Evolutionary conservation across 2,888 invertebrate species (phyloP).

Genomic region (Argyresthia albistria): DNA sequence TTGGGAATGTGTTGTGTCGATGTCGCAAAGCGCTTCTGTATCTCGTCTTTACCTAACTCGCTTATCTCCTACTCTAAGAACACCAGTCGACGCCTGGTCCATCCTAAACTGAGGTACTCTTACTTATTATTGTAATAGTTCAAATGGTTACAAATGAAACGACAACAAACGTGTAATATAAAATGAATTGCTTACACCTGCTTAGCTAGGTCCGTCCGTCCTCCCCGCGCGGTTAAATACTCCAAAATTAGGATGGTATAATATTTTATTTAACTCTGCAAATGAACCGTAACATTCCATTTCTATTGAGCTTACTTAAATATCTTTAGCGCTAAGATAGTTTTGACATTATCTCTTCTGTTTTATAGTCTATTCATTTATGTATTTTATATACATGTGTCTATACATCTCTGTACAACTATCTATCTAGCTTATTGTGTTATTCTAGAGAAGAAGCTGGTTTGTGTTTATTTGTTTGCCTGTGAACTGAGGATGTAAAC

Average conservation of each 20-base stretch:
- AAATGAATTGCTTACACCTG: constrained; percentile 69
- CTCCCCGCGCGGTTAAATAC: constrained; percentile 43
- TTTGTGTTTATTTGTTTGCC: constrained; percentile 21
- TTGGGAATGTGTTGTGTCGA: constrained; percentile 57
- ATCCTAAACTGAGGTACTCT: constrained; percentile 69
- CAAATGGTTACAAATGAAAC: constrained; percentile 69
- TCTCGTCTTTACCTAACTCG: constrained; percentile 54
- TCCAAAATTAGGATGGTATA: constrained; percentile 54
- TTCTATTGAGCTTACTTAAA: constrained; percentile 60
- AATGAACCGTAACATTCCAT: constrained; percentile 51
- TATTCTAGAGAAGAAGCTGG: constrained; percentile 50
- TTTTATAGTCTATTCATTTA: constrained; percentile 55
- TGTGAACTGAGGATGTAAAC: constrained; percentile 60
- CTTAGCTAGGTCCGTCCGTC: constrained; percentile 65
- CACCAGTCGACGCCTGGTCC: constrained; percentile 72
- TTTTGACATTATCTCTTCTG: constrained; percentile 49
- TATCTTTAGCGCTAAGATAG: constrained; percentile 64
- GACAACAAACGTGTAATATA: constrained; percentile 67
- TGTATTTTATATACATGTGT: constrained; percentile 56
- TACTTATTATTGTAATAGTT: constrained; percentile 65
- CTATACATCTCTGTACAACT: constrained; percentile 61
- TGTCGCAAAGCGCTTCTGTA: constrained; percentile 52
- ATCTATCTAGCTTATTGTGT: constrained; percentile 56
- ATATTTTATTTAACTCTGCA: constrained; percentile 51
- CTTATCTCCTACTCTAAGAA: constrained; percentile 42